Evolutionary conservation across 2,888 invertebrate genomes (phyloP), one percentile per base, ranked within the genome.

Genomic region (Liposcelis brunnea): DNA sequence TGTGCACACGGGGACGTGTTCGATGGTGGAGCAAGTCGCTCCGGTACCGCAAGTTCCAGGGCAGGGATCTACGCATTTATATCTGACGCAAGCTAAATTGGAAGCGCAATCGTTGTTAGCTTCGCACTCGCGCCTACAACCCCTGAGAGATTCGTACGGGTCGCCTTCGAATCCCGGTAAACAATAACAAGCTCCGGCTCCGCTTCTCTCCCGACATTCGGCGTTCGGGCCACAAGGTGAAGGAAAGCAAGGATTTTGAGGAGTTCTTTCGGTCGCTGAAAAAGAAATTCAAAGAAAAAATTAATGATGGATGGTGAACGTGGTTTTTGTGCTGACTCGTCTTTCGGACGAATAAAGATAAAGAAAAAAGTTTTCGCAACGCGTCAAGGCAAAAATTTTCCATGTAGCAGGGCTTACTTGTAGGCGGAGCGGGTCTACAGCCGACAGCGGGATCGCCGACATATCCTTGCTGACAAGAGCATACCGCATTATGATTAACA

Each of bases 221-320:
- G 86, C 82, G 55, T 84, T 82, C 4, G 79, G 80, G 33, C 89
- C 89, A 58, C 89, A 89, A 2, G 86, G 86, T 47, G 83, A 81
- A 43, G 85, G 85, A 45, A 70, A 69, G 56, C 87, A 86, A 4
- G 87, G 85, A 52, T 82, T 77, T 36, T 71, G 70, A n/a, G 75
- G 74, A 47, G 74, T 69, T 55, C 70, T 68, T 61, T 76, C 73
- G 8, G 77, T 72, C 16, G 73, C 75, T 75, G 57, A 49, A 62
- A 61, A 51, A 46, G 50, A 52, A 49, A 16, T 6, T 2, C 15
- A 21, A 43, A 34, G 12, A 33, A 7, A 31, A 33, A 1, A 33
- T n/a, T 2, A 10, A 33, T 1, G 43, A 31, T 11, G 2, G 43
- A 26, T 16, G 16, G 31, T 15, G 31, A 12, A 2, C 11, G 2